A percentile compares a stretch with the other conserved stretches of the same genome.
phyloP scores from a whole-genome alignment of 1,140 invertebrate genomes.

The Tetranychus urticae region DNA sequence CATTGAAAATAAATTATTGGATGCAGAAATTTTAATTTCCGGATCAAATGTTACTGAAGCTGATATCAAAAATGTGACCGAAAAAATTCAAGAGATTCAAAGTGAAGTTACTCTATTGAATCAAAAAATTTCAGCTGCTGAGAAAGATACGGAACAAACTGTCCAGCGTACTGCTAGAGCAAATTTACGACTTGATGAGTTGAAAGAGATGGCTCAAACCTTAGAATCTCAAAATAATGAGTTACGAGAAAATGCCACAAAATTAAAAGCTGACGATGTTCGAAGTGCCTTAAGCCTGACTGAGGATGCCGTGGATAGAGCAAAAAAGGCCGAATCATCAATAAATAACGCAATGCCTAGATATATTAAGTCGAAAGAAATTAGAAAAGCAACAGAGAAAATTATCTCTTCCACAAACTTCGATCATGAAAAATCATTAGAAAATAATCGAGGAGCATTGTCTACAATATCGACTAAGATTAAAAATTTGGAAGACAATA shows the following conservation, averaged over 20 bases:
- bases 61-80: slow-evolving; percentile 39
- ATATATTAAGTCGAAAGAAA: slow-evolving; percentile 46
- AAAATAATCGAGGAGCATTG: slow-evolving; percentile 34
- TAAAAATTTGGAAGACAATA: slow-evolving; percentile 34
- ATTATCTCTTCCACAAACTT: slow-evolving; percentile 41
- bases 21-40: slow-evolving; percentile 47
- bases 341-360: slow-evolving; percentile 19
- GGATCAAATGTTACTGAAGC: slow-evolving; percentile 43
- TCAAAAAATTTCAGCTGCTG: slow-evolving; percentile 32
- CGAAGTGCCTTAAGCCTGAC: slow-evolving; percentile 76
- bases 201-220: slow-evolving; percentile 41
- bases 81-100: slow-evolving; percentile 29
- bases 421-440: slow-evolving; percentile 40
- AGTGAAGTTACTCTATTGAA: slow-evolving; percentile 26
- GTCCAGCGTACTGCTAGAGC: slow-evolving; percentile 49
- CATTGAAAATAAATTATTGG: slow-evolving; percentile 58
- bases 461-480: slow-evolving; percentile 36
- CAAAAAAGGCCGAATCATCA: slow-evolving; percentile 32
- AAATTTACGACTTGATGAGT: slow-evolving; percentile 43
- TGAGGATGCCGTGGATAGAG: slow-evolving; percentile 43
- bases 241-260: slow-evolving; percentile 60
- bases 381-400: slow-evolving; percentile 54
- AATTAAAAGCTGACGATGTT: slow-evolving; percentile 76
- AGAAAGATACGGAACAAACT: slow-evolving; percentile 40
- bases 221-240: slow-evolving; percentile 44